phyloP scores from a whole-genome alignment of 2,888 invertebrate genomes.

The Diarsia dahlii region DNA sequence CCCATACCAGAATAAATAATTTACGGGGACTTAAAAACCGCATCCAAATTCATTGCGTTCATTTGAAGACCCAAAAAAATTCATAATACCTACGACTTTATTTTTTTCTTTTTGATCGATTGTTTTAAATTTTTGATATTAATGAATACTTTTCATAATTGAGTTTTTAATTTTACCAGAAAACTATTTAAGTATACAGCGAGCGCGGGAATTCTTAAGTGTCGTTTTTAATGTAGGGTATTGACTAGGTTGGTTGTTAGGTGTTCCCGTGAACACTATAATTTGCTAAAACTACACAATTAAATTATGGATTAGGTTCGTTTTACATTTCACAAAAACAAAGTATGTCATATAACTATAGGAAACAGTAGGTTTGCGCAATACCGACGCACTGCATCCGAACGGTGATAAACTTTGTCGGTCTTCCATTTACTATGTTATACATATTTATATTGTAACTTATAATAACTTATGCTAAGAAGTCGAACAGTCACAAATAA shows the following conservation, averaged over 20 bases:
- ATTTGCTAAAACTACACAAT: slow-evolving; percentile 4
- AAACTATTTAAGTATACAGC: background rate
- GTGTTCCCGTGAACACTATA: background rate
- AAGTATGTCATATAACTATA: slow-evolving; percentile 58
- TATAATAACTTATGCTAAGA: slow-evolving; percentile 52
- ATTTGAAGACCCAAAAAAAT: background rate
- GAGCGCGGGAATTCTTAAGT: background rate
- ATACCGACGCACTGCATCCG: slow-evolving; percentile 88
- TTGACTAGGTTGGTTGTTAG: background rate
- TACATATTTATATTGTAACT: slow-evolving; percentile 43
- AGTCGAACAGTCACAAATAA: slow-evolving; percentile 23
- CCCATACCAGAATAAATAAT: background rate
- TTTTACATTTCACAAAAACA: slow-evolving; percentile 37
- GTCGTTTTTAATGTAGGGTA: background rate
- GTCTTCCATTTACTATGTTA: slow-evolving; percentile 75
- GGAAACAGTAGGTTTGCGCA: slow-evolving; percentile 83
- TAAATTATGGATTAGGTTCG: slow-evolving; percentile 27
- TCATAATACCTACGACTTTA: background rate
- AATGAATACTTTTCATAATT: no score
- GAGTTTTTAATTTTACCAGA: background rate
- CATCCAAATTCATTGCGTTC: background rate
- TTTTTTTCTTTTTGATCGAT: background rate
- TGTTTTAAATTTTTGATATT: background rate
- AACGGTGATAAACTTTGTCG: slow-evolving; percentile 89
- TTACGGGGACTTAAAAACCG: background rate